A percentile compares a stretch with the other conserved stretches of the same genome.
These are phyloP conservation scores for Cecropterus lyciades DNA, from an alignment of 1,140 invertebrate genomes.

Conservation along the genomic window DNA sequence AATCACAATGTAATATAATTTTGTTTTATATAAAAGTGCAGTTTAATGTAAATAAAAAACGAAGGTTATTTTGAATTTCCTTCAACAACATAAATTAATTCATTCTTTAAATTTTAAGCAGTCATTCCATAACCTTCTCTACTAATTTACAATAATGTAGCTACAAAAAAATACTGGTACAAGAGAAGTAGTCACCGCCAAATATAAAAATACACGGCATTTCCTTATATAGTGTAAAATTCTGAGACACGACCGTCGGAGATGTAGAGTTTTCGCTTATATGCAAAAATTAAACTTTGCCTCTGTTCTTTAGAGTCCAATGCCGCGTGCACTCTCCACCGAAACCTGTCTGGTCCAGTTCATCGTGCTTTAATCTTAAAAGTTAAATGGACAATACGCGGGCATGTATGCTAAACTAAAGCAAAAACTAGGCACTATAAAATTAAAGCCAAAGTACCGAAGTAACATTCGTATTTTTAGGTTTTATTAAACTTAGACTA, in stretches of 20 bases:
- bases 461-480: too few relatives aligned
- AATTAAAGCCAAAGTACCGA: too few relatives aligned
- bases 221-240: conserved; percentile 76
- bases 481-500: too few relatives aligned
- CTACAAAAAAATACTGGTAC: conserved; percentile 20
- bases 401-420: neutral
- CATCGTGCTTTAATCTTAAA: conserved; percentile 47
- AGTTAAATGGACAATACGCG: conserved; percentile 2
- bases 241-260: conserved; percentile 54
- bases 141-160: neutral
- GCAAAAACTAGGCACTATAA: neutral
- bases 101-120: too few relatives aligned
- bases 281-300: conserved; percentile 61
- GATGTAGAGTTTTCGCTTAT: conserved; percentile 50
- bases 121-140: too few relatives aligned
- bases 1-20: too few relatives aligned
- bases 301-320: conserved; percentile 59
- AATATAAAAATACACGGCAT: conserved; percentile 69
- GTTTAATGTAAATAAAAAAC: too few relatives aligned
- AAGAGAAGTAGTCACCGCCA: conserved; percentile 67
- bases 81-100: too few relatives aligned
- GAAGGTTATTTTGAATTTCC: too few relatives aligned
- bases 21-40: too few relatives aligned
- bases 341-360: conserved; percentile 65
- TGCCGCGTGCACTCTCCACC: conserved; percentile 43